Percentiles rank a stretch among this genome's conserved stretches.
Conservation (phyloP, 1,140 invertebrate genomes). For the Drosophila fuyamai region DNA sequence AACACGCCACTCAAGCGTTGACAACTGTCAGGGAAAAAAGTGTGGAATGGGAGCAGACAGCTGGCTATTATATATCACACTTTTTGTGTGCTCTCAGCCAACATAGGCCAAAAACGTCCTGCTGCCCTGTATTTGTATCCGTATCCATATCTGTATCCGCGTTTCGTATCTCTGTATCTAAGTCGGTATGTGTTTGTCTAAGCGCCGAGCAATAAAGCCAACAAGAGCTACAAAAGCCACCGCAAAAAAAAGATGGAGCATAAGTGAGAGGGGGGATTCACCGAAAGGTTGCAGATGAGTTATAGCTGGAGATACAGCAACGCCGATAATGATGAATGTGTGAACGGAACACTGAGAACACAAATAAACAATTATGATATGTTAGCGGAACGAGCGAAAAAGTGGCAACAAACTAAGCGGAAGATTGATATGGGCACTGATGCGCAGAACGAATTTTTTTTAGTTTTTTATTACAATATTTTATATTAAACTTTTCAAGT, state of each 20-base stretch:
- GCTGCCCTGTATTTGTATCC: slow-evolving; percentile 21
- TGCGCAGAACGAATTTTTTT: neutral
- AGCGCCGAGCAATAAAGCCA: slow-evolving; percentile 43
- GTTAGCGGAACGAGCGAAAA: slow-evolving; percentile 21
- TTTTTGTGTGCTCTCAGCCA: slow-evolving; percentile 38
- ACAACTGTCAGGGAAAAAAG: slow-evolving; percentile 32
- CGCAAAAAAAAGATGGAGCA: slow-evolving; percentile 8
- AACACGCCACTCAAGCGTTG: slow-evolving; percentile 49
- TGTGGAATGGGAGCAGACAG: slow-evolving; percentile 28
- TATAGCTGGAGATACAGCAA: slow-evolving; percentile 40
- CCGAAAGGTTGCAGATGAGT: slow-evolving; percentile 19
- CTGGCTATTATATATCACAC: slow-evolving; percentile 55
- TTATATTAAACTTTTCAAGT: too few relatives aligned
- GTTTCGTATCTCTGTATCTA: slow-evolving; percentile 5
- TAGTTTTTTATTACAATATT: too few relatives aligned
- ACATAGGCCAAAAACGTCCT: slow-evolving; percentile 33
- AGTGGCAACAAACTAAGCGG: slow-evolving; percentile 1
- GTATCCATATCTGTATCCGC: slow-evolving; percentile 23
- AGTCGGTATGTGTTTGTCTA: slow-evolving; percentile 37
- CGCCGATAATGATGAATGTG: slow-evolving; percentile 34
- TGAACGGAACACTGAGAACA: slow-evolving; percentile 22
- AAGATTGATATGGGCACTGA: slow-evolving; percentile 26
- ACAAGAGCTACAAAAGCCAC: slow-evolving; percentile 55
- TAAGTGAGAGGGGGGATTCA: slow-evolving; percentile 7
- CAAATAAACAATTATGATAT: slow-evolving; percentile 54